These are phyloP conservation scores for Cataglyphis cursor DNA, from an alignment of 2,888 invertebrate species.

Conservation along the genomic window DNA sequence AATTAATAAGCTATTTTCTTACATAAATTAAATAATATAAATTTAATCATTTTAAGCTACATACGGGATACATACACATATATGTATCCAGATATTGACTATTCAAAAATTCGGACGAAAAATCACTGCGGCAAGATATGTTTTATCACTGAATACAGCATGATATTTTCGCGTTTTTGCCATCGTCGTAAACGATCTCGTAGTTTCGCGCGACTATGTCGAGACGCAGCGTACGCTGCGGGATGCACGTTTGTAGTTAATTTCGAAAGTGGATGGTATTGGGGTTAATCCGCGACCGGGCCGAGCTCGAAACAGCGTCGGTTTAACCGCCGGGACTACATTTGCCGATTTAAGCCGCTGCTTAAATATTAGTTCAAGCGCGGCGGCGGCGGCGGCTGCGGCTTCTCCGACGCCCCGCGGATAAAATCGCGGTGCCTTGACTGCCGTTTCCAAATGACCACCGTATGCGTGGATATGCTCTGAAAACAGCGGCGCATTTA, in stretches of 20 bases:
- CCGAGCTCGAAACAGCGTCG: conserved; percentile 55
- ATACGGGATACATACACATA: neutral
- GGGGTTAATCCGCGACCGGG: conserved; percentile 59
- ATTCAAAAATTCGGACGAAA: neutral
- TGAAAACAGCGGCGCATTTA: conserved; percentile 32
- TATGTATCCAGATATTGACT: neutral
- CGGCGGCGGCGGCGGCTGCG: conserved; percentile 25
- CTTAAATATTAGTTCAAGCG: conserved; percentile 71
- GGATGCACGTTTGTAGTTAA: conserved; percentile 55
- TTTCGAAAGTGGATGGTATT: conserved; percentile 63
- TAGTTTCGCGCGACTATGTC: neutral
- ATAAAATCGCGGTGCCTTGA: conserved; percentile 45
- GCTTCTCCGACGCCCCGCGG: conserved; percentile 40
- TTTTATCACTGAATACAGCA: neutral
- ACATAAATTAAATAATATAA: neutral
- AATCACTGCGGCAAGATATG: neutral
- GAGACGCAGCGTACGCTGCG: conserved; percentile 17
- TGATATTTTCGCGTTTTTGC: neutral
- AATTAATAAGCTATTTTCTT: neutral
- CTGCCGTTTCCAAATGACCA: conserved; percentile 41
- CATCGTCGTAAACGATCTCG: conserved; percentile 5
- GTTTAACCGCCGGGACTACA: conserved; percentile 66
- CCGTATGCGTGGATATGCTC: conserved; percentile 17
- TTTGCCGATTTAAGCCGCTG: conserved; percentile 69
- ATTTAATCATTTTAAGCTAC: neutral